A percentile compares a stretch with the other conserved stretches of the same genome.
phyloP scores from a whole-genome alignment of 2,797 vertebrate species.

The Lateolabrax maculatus region DNA sequence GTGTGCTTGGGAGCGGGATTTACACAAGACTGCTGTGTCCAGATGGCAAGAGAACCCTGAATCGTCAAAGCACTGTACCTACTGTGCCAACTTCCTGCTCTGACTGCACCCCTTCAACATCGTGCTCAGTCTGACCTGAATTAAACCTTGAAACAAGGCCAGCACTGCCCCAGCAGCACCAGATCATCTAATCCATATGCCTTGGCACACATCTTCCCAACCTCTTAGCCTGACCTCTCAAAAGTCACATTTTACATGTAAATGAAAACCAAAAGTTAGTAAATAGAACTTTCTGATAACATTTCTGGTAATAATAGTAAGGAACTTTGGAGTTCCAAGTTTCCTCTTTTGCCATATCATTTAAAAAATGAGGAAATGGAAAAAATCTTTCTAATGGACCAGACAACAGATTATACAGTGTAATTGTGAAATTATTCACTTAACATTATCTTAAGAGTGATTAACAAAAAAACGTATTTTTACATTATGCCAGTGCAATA shows the following conservation, averaged over 20 bases:
- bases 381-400: no score
- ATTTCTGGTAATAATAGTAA: neutral
- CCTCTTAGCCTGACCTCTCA: constrained; percentile 10
- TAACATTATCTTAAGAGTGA: neutral
- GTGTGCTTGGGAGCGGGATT: constrained; percentile 25
- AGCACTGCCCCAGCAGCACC: constrained; percentile 3
- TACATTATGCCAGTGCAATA: neutral
- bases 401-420: neutral
- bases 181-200: constrained; percentile 47
- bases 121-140: constrained; percentile 31
- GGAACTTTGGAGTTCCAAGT: neutral
- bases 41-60: constrained; percentile 51
- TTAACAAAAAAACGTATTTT: neutral
- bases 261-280: constrained; percentile 11
- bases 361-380: neutral
- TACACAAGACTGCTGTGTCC: constrained; percentile 50
- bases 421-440: neutral
- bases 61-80: constrained; percentile 3
- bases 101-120: constrained; percentile 17
- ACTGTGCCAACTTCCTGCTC: constrained; percentile 27
- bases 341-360: neutral
- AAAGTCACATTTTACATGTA: constrained; percentile 22
- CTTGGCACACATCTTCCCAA: constrained; percentile 28
- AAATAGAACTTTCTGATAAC: neutral
- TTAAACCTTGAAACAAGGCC: constrained; percentile 33